Evolutionary conservation across 2,797 vertebrate genomes (phyloP).

Genomic region (Eremophila alpestris): DNA sequence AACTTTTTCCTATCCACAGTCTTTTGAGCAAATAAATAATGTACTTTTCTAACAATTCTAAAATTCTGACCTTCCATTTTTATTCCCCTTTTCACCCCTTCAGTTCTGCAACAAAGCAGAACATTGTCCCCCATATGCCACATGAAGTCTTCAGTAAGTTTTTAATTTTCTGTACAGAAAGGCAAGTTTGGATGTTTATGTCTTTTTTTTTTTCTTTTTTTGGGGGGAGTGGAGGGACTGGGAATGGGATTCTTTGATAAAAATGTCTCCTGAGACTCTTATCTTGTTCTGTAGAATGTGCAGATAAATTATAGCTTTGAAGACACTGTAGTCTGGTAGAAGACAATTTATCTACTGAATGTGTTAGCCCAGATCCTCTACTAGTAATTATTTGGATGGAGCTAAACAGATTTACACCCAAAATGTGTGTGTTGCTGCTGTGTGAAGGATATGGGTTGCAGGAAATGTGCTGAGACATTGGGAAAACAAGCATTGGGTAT

Average conservation of each 20-base stretch:
- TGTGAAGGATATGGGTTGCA: background rate
- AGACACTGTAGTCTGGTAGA: background rate
- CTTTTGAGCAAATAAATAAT: background rate
- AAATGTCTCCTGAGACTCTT: background rate
- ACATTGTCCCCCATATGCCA: background rate
- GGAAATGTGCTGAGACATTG: background rate
- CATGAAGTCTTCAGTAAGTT: background rate
- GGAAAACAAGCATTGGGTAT: background rate
- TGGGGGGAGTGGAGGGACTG: background rate
- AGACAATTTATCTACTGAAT: constrained; percentile 1
- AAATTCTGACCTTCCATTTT: background rate
- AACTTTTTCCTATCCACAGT: background rate
- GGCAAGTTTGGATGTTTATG: background rate
- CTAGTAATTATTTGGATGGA: constrained; percentile 15
- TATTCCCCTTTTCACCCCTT: background rate
- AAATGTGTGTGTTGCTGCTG: background rate
- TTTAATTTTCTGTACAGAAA: background rate
- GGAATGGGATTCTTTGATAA: background rate
- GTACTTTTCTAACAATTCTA: background rate
- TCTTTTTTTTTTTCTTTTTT: background rate
- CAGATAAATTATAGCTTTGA: constrained; percentile 18
- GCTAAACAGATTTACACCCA: constrained; percentile 8
- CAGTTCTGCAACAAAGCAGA: background rate
- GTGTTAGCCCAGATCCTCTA: constrained; percentile 10
- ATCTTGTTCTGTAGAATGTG: background rate